Conservation (phyloP, 2,797 vertebrate genomes). For the Semotilus atromaculatus region DNA sequence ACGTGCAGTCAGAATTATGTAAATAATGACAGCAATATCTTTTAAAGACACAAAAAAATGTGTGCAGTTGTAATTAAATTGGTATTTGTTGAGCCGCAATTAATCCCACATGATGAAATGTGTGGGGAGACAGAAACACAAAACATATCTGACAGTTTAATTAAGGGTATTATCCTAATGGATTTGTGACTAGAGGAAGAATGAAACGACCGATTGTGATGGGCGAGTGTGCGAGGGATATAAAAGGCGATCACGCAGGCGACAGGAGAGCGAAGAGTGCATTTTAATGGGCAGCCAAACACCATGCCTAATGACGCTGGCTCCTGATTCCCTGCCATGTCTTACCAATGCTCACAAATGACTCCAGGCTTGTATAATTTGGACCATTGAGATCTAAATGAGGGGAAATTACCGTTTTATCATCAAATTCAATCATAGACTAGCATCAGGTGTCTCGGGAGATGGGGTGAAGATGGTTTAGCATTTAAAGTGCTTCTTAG, state of each 20-base stretch:
- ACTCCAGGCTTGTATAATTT: conserved; percentile 30
- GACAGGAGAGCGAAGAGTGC: conserved; percentile 35
- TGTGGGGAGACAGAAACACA: conserved; percentile 50
- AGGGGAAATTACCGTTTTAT: conserved; percentile 33
- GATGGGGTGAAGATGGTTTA: conserved; percentile 13
- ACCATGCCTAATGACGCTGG: conserved; percentile 29
- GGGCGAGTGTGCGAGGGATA: conserved; percentile 39
- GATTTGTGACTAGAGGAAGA: conserved; percentile 58
- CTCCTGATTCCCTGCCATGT: conserved; percentile 14
- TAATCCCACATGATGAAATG: conserved; percentile 52
- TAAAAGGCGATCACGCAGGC: conserved; percentile 30
- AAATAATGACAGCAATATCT: conserved; percentile 33
- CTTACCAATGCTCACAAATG: conserved; percentile 32
- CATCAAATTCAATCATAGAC: conserved; percentile 24
- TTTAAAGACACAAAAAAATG: conserved; percentile 29
- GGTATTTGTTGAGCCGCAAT: conserved; percentile 57
- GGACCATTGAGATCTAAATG: conserved; percentile 30
- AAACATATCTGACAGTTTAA: conserved; percentile 64
- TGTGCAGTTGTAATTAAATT: conserved; percentile 52
- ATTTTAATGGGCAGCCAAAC: conserved; percentile 46
- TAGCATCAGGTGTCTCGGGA: conserved; percentile 31
- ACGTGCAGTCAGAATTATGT: conserved; percentile 6
- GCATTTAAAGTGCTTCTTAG: conserved; percentile 32
- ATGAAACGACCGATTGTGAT: conserved; percentile 53
- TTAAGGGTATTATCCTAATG: conserved; percentile 61